Percentiles rank a stretch among this genome's conserved stretches.
phyloP scores from a whole-genome alignment of 2,888 invertebrate species.

The Caenorhabditis sp. region DNA sequence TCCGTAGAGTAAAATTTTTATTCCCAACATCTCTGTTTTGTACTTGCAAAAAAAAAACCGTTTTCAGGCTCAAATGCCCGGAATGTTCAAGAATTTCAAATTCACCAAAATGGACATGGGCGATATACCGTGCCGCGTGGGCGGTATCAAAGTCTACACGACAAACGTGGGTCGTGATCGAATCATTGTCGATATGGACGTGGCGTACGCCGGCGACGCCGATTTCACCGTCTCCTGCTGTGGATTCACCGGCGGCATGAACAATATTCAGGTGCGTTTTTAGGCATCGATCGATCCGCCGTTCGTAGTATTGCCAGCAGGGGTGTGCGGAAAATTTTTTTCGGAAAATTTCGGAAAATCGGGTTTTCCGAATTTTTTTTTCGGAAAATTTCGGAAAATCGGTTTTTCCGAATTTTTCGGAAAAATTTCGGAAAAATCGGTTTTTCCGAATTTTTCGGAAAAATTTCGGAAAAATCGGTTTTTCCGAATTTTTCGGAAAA shows the following conservation, averaged over 20 bases:
- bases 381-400: no score
- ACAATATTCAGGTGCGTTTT: constrained; percentile 83
- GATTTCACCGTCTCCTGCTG: constrained; percentile 92
- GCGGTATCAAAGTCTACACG: constrained; percentile 86
- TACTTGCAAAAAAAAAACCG: no score
- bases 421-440: no score
- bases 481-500: no score
- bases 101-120: constrained; percentile 96
- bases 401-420: no score
- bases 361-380: no score
- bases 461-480: no score
- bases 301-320: neutral
- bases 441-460: neutral
- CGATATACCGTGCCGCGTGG: constrained; percentile 82
- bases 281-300: no score
- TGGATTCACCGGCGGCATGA: constrained; percentile 84
- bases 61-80: constrained; percentile 84
- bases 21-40: no score
- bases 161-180: constrained; percentile 89
- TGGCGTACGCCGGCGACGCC: constrained; percentile 96
- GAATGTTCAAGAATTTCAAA: constrained; percentile 90
- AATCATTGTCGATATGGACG: constrained; percentile 96
- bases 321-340: no score
- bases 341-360: no score
- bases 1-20: neutral